Percentiles rank a stretch among this genome's conserved stretches.
Evolutionary conservation across 1,140 invertebrate species (phyloP).

Genomic region (Bombus terrestris): DNA sequence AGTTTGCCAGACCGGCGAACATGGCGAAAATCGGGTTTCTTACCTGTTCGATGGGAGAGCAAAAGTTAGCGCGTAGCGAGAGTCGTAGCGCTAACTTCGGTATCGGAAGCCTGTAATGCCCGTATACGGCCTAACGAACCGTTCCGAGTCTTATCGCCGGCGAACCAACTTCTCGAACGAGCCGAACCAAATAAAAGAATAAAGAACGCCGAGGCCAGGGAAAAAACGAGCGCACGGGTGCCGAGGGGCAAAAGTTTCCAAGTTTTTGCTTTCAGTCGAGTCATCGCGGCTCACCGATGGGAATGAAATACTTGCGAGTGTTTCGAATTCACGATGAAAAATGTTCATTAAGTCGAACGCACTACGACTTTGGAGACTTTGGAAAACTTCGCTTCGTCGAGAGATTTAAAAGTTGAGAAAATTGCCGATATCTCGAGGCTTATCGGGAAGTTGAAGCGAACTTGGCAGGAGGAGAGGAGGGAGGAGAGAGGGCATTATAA

Average conservation of each 20-base stretch:
- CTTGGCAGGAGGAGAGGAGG: too few relatives aligned
- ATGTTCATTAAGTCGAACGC: slow-evolving; percentile 15
- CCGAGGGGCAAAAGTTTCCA: background rate
- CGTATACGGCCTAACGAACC: slow-evolving; percentile 50
- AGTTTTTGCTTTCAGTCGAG: slow-evolving; percentile 1
- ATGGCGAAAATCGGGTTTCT: slow-evolving; percentile 31
- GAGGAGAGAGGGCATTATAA: background rate
- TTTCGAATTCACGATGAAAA: slow-evolving; percentile 13
- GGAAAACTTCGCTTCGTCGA: background rate
- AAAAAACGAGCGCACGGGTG: background rate
- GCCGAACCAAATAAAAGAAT: slow-evolving; percentile 25
- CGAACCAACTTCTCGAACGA: slow-evolving; percentile 41
- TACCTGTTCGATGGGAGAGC: slow-evolving; percentile 27
- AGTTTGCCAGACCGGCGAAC: background rate
- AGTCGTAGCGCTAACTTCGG: slow-evolving; percentile 46
- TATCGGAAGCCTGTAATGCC: slow-evolving; percentile 54
- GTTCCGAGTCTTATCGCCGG: slow-evolving; percentile 47
- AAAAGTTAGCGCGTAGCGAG: slow-evolving; percentile 42
- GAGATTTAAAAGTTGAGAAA: background rate
- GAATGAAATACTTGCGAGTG: slow-evolving; percentile 2
- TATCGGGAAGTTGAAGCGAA: background rate
- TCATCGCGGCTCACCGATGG: slow-evolving; percentile 4
- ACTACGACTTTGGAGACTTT: background rate
- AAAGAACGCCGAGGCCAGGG: background rate
- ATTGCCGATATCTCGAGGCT: background rate